phyloP scores from a whole-genome alignment of 1,140 invertebrate genomes.

The Triops longicaudatus region DNA sequence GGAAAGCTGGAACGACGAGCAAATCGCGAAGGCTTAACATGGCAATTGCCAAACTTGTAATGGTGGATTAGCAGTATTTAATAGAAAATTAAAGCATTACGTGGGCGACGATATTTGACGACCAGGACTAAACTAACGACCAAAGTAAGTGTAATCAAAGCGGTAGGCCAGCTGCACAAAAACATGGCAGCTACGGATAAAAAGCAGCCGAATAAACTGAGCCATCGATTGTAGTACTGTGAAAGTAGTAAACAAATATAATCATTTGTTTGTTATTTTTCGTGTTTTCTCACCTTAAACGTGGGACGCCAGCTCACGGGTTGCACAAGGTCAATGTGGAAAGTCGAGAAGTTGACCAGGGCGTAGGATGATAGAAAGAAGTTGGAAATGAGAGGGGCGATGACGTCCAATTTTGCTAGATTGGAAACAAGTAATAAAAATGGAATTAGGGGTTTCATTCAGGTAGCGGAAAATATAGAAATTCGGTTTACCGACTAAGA shows the following conservation, averaged over 20 bases:
- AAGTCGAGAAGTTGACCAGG: constrained; percentile 56
- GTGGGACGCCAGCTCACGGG: constrained; percentile 42
- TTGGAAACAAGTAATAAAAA: neutral
- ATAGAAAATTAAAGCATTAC: constrained; percentile 41
- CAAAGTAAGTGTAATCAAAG: constrained; percentile 78
- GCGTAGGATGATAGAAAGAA: constrained; percentile 57
- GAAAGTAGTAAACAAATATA: neutral
- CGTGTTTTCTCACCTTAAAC: constrained; percentile 33
- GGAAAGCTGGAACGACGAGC: no score
- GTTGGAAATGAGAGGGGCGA: constrained; percentile 58
- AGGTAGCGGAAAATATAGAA: neutral
- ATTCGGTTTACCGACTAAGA: constrained; percentile 46
- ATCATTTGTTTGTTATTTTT: neutral
- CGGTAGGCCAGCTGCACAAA: constrained; percentile 83
- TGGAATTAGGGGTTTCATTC: neutral
- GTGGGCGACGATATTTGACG: constrained; percentile 83
- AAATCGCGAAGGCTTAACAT: no score
- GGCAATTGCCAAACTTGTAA: no score
- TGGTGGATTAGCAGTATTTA: neutral
- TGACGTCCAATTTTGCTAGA: constrained; percentile 46
- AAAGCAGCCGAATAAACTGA: constrained; percentile 77
- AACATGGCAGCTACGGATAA: constrained; percentile 89
- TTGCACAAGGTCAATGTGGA: constrained; percentile 42
- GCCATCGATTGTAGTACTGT: constrained; percentile 88
- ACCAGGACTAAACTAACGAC: constrained; percentile 80